Evolutionary conservation across 2,797 vertebrate genomes (phyloP).

Genomic region (Vultur gryphus): DNA sequence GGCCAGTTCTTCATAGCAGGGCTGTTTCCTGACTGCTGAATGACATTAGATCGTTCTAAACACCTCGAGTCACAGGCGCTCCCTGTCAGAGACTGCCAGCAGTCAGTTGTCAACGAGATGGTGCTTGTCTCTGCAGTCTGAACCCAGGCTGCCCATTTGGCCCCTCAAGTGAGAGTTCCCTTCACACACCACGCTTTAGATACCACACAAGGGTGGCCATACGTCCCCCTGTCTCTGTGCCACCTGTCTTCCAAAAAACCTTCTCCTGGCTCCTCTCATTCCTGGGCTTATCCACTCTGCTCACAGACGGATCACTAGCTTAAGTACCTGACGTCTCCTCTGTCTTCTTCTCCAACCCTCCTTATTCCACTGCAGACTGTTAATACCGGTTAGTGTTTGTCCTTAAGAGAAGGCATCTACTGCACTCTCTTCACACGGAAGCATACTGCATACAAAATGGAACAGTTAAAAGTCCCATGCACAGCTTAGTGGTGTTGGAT

Average conservation of each 20-base stretch:
- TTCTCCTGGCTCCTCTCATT: not conserved
- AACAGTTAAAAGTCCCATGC: not conserved
- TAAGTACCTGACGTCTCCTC: not conserved
- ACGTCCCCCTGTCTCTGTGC: not conserved
- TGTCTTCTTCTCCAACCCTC: not conserved
- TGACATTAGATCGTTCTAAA: not conserved
- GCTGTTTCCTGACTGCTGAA: not conserved
- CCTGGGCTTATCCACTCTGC: not conserved
- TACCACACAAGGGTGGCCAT: not conserved
- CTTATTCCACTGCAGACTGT: not conserved
- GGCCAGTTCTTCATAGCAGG: not conserved
- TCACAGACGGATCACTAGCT: not conserved
- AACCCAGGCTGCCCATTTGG: not conserved
- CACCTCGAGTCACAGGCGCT: not conserved
- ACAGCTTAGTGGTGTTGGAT: not conserved
- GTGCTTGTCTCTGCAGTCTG: not conserved
- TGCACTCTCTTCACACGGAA: not conserved
- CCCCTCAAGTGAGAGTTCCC: accelerated
- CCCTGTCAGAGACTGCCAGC: not conserved
- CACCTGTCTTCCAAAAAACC: not conserved
- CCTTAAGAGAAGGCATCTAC: not conserved
- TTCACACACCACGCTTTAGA: not conserved
- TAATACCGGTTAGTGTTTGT: not conserved
- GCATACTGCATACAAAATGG: not conserved
- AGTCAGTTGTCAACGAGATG: not conserved